These are phyloP conservation scores for Dioctria rufipes DNA, from an alignment of 2,888 invertebrate species.

Conservation along the genomic window DNA sequence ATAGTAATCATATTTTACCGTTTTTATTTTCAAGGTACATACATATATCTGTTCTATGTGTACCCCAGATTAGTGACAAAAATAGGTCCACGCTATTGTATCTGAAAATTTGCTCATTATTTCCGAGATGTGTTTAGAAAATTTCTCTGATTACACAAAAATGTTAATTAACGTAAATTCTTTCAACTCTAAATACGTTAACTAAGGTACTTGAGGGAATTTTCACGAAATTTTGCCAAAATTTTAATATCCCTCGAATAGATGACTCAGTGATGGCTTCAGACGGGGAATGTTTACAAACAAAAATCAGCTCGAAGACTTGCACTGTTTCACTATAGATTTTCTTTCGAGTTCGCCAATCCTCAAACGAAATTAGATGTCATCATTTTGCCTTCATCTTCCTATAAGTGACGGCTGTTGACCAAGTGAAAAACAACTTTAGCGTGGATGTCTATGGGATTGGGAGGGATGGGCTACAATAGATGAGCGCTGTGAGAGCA, in stretches of 20 bases:
- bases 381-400: neutral
- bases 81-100: no score
- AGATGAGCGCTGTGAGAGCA: no score
- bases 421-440: no score
- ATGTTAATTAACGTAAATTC: neutral
- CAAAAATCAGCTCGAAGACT: neutral
- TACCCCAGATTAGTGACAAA: no score
- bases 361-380: conserved; percentile 16
- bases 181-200: neutral
- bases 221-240: neutral
- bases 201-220: neutral
- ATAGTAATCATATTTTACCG: no score
- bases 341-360: neutral
- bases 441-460: no score
- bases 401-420: neutral
- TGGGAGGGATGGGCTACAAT: no score
- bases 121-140: no score
- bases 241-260: neutral
- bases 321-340: neutral
- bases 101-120: no score
- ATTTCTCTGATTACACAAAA: no score
- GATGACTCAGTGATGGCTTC: neutral
- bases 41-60: no score
- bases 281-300: conserved; percentile 25
- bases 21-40: no score